Evolutionary conservation across 2,888 invertebrate genomes (phyloP).

Genomic region (Harpalus rubripes): DNA sequence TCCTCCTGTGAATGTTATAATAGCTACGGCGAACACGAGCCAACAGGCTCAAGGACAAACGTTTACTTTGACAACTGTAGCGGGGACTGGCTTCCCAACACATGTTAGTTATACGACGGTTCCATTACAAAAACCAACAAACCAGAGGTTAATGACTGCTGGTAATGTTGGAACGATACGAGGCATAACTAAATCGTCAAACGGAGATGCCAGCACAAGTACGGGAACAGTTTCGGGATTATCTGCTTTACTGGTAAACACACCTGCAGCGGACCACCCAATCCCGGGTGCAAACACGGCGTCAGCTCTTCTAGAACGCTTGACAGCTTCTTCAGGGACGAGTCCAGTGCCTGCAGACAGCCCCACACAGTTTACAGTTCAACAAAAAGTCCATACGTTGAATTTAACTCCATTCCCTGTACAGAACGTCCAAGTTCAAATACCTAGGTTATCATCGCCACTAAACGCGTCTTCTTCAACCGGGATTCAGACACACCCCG

Average conservation of each 20-base stretch:
- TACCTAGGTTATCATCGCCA: slow-evolving; percentile 91
- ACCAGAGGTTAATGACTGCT: slow-evolving; percentile 66
- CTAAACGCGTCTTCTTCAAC: slow-evolving; percentile 85
- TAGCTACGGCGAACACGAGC: slow-evolving; percentile 58
- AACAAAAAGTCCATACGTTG: slow-evolving; percentile 81
- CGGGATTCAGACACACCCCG: slow-evolving; percentile 78
- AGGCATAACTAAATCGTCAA: slow-evolving; percentile 26
- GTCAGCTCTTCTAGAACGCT: slow-evolving; percentile 79
- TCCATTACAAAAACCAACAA: slow-evolving; percentile 72
- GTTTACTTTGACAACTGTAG: slow-evolving; percentile 75
- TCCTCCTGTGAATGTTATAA: slow-evolving; percentile 73
- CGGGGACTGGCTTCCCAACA: slow-evolving; percentile 74
- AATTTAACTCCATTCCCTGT: slow-evolving; percentile 85
- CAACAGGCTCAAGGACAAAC: slow-evolving; percentile 74
- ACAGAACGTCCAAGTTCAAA: slow-evolving; percentile 89
- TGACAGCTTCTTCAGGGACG: slow-evolving; percentile 77
- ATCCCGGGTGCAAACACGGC: slow-evolving; percentile 79
- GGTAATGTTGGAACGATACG: slow-evolving; percentile 52
- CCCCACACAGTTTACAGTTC: slow-evolving; percentile 74
- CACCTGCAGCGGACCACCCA: slow-evolving; percentile 81
- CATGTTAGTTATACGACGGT: slow-evolving; percentile 74
- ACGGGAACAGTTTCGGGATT: slow-evolving; percentile 77
- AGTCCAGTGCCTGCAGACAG: slow-evolving; percentile 71
- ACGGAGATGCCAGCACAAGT: slow-evolving; percentile 67
- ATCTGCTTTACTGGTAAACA: slow-evolving; percentile 81